Evolutionary conservation across 2,113 vertebrate species (phyloP), one percentile per base, ranked within the genome.

Genomic region (Notiomystis cincta): DNA sequence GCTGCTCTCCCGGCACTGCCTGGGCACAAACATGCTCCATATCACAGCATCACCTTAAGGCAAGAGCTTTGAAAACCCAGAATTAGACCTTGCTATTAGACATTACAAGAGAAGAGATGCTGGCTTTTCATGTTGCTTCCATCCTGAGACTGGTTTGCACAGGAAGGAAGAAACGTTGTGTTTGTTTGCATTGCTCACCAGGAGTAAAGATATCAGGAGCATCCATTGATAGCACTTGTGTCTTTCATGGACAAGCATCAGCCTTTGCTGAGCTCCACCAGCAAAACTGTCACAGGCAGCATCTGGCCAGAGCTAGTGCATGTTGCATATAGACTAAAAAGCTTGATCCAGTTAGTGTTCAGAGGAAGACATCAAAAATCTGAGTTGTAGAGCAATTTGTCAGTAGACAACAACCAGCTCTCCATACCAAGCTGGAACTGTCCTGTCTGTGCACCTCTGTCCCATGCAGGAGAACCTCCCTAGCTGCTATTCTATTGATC

Each of bases 21-120:
- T 72, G 35, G 47, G 61, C 82, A 78, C 64, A 84, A 93, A 93
- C 91, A 96, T 1, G 16, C 57, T 96, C 80, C 54, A 3, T 69
- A 97, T 96, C 96, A 97, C 92, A 97, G 94, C 33, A 89, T 64
- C 84, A 85, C 67, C 88, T 75, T 20, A 70, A 57, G 92, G 84
- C 44, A 95, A 83, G 16, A 44, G 79, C 94, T 97, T 96, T 97
- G 95, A 95, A 95, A 93, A 93, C 40, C 51, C 62, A 40, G 88
- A 89, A 84, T 90, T 86, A 93, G 87, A 95, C 4, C 0, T 79
- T 82, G 60, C 84, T 79, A 53, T 94, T 88, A 91, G 79, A 51
- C 56, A 77, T 71, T 64, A 87, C 91, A 92, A 95, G 91, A 91
- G 79, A 86, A 87, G 86, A 91, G 65, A 70, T 58, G 70, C 77